Conservation (phyloP, 2,113 vertebrate species). For the Carollia perspicillata region DNA sequence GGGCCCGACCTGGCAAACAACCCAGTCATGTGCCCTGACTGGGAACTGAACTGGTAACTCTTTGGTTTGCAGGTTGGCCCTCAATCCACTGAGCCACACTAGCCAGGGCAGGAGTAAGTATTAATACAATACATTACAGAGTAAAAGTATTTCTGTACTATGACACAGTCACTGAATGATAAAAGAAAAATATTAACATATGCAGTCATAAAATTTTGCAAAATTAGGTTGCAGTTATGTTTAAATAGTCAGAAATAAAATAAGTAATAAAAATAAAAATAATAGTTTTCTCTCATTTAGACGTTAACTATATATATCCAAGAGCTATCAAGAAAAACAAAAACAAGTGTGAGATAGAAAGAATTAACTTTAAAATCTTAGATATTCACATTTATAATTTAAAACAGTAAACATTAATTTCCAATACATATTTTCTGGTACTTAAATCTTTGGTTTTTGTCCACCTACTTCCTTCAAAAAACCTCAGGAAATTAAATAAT, state of each 20-base stretch:
- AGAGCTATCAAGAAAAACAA: neutral
- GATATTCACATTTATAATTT: conserved; percentile 41
- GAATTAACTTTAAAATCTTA: neutral
- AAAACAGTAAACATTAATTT: conserved; percentile 60
- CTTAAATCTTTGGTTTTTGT: conserved; percentile 63
- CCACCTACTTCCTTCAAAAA: neutral
- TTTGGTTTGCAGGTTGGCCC: no score
- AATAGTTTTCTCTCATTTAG: neutral
- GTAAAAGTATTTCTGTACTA: neutral
- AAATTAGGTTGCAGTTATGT: neutral
- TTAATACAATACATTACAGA: neutral
- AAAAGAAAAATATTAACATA: neutral
- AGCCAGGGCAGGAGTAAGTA: neutral
- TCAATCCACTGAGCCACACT: no score
- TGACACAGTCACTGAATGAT: no score
- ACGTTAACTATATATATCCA: neutral
- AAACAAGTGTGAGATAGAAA: neutral
- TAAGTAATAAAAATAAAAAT: neutral
- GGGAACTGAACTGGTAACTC: no score
- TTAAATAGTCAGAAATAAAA: neutral
- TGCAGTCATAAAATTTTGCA: neutral
- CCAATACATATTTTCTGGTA: conserved; percentile 58
- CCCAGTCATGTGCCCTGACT: no score
- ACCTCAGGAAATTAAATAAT: neutral
- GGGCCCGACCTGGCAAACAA: no score